A percentile compares a stretch with the other conserved stretches of the same genome.
Evolutionary conservation across 2,113 vertebrate genomes (phyloP).

Genomic region (Lipotes vexillifer): DNA sequence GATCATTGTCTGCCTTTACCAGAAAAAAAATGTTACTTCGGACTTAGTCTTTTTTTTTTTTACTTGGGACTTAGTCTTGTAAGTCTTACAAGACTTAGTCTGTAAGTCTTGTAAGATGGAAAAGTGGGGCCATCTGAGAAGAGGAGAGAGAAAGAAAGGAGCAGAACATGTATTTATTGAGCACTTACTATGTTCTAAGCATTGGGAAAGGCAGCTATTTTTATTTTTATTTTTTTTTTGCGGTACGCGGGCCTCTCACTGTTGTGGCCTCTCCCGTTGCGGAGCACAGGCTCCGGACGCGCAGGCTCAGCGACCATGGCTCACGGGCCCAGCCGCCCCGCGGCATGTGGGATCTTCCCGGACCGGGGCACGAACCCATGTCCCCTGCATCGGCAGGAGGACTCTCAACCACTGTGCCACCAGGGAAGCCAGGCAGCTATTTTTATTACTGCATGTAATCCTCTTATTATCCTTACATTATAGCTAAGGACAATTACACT

Average conservation of each 20-base stretch:
- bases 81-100: no score
- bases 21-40: background rate
- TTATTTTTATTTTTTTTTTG: background rate
- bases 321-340: no score
- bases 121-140: background rate
- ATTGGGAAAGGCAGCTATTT: background rate
- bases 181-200: background rate
- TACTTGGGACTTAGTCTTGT: background rate
- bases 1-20: background rate
- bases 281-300: no score
- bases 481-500: background rate
- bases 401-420: no score
- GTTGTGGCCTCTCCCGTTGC: no score
- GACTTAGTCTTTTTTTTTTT: background rate
- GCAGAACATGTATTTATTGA: background rate
- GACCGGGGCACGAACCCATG: no score
- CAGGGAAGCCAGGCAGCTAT: background rate
- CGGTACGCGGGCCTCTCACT: no score
- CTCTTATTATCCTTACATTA: background rate
- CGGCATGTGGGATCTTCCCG: no score
- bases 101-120: no score
- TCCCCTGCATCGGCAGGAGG: no score
- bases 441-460: background rate
- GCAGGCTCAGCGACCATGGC: no score
- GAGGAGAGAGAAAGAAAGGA: background rate